These are phyloP conservation scores for Cryptosula pallasiana DNA, from an alignment of 2,888 invertebrate genomes.

Conservation along the genomic window DNA sequence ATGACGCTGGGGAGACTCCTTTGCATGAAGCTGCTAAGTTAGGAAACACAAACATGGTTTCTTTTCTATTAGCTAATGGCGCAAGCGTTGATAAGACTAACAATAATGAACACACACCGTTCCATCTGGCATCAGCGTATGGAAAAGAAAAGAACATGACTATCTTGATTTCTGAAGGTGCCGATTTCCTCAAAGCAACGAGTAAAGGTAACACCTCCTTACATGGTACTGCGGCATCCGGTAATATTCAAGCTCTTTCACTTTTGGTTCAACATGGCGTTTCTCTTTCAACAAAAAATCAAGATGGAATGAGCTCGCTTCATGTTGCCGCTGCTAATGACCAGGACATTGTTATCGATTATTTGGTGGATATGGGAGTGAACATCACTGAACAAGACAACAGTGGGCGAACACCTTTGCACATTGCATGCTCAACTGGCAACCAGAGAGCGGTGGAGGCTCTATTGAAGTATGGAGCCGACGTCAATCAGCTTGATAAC, in stretches of 20 bases:
- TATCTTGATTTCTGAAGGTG: not conserved
- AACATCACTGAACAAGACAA: not conserved
- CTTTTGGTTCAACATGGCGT: not conserved
- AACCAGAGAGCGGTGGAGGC: not conserved
- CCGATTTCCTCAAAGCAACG: not conserved
- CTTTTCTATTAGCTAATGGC: not conserved
- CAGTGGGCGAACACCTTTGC: constrained; percentile 1
- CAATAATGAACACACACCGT: not conserved
- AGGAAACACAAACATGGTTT: not conserved
- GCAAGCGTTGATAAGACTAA: not conserved
- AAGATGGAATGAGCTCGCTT: not conserved
- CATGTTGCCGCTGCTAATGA: constrained; percentile 13
- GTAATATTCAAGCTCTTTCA: not conserved
- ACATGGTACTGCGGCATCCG: constrained; percentile 10
- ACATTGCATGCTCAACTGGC: not conserved
- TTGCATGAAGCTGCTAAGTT: constrained; percentile 1
- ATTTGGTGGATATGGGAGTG: not conserved
- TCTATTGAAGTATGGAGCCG: not conserved
- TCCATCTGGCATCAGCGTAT: not conserved
- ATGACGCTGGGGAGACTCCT: not conserved
- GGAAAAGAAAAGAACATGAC: constrained; percentile 6
- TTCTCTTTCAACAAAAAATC: not conserved
- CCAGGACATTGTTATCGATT: not conserved
- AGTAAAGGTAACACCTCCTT: not conserved
- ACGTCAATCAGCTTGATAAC: not conserved